Evolutionary conservation across 2,888 invertebrate genomes (phyloP), one percentile per base, ranked within the genome.

Genomic region (Plagodis pulveraria): DNA sequence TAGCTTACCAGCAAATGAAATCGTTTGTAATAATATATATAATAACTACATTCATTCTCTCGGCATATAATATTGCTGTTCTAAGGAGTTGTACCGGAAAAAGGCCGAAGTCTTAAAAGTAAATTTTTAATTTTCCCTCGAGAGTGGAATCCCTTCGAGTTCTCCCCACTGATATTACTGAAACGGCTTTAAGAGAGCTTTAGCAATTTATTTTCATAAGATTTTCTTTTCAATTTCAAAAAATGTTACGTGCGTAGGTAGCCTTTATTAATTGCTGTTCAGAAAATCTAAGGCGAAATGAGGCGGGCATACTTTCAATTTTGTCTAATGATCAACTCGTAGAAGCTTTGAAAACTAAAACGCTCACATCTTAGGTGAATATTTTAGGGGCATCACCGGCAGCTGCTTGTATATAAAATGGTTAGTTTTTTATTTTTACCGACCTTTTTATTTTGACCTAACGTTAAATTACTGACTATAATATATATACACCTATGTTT

Each of bases 101-200:
- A 8, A 40, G 40, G 8, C 40, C 10, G 44, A 57, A 38, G 34
- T 43, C 53, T 34, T 51, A 41, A 43, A 56, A 58, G 50, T 47
- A 41, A 50, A 43, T 57, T 58, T 50, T 58, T 58, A 63, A 58
- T 58, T 55, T 54, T 49, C 51, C 49, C n/a, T n/a, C 7, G 41
- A 35, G 54, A 58, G 12, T 44, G 33, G 47, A 53, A 56, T 55
- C 50, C 40, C 45, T 36, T 38, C 12, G 35, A 48, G 38, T 40
- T 34, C 35, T 12, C 38, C 34, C n/a, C 49, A 35, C 49, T 35
- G 41, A 40, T 12, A 46, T 56, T 56, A 60, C 52, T 6, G 0
- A 33, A 36, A 49, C 45, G 49, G 50, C 32, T 53, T 60, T 56
- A 50, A 47, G 42, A 54, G 47, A 47, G 45, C 35, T 49, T 53